These are phyloP conservation scores for Hippasteria phrygiana DNA, from an alignment of 53 echinoderm and acorn worm species.

Conservation along the genomic window DNA sequence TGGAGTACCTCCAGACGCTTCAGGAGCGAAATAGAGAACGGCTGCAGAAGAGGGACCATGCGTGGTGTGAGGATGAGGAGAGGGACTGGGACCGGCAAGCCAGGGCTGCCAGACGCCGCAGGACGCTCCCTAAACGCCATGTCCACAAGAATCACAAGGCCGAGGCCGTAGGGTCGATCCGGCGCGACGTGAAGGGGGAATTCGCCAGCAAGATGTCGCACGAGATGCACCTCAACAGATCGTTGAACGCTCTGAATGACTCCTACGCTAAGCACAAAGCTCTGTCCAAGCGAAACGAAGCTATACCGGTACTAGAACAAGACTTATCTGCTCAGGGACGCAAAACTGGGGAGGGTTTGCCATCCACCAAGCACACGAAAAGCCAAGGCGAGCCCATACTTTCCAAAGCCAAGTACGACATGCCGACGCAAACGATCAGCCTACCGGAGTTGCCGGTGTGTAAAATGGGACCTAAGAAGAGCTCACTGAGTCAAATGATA, in stretches of 20 bases:
- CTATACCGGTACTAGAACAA: constrained; percentile 45
- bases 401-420: constrained; percentile 17
- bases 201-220: constrained; percentile 58
- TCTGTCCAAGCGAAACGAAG: constrained; percentile 56
- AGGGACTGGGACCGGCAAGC: constrained; percentile 31
- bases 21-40: constrained; percentile 75
- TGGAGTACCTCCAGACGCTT: constrained; percentile 79
- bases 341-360: not conserved
- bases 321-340: constrained; percentile 27
- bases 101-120: constrained; percentile 16
- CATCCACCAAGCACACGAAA: constrained; percentile 10
- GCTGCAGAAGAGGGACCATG: constrained; percentile 50
- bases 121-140: constrained; percentile 57
- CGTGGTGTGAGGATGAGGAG: constrained; percentile 52
- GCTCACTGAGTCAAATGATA: constrained; percentile 87
- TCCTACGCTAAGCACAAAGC: constrained; percentile 46
- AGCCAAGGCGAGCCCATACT: constrained; percentile 4
- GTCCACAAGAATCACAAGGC: constrained; percentile 65
- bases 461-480: constrained; percentile 49
- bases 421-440: constrained; percentile 67
- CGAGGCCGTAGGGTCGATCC: constrained; percentile 72
- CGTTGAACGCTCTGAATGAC: constrained; percentile 72
- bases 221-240: constrained; percentile 65
- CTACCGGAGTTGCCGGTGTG: constrained; percentile 69
- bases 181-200: constrained; percentile 56